Percentiles rank a stretch among this genome's conserved stretches.
phyloP scores from a whole-genome alignment of 2,113 vertebrate species.

The Lepisosteus oculatus region DNA sequence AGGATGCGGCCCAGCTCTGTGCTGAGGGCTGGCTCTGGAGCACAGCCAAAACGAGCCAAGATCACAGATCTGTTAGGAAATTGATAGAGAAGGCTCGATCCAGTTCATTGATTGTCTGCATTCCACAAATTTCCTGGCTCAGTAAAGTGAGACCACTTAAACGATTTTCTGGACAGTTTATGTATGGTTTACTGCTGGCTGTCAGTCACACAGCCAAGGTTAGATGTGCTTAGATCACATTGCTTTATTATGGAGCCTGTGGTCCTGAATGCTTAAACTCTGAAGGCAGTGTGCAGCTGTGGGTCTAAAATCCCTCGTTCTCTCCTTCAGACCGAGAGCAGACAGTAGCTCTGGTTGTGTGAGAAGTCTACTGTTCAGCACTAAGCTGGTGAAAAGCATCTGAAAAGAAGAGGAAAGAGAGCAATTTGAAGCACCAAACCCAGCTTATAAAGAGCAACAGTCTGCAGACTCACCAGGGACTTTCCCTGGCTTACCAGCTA shows the following conservation, averaged over 20 bases:
- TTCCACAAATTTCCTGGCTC: slow-evolving; percentile 52
- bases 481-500: too few relatives aligned
- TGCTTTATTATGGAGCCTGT: slow-evolving; percentile 19
- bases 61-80: slow-evolving; percentile 41
- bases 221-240: slow-evolving; percentile 27
- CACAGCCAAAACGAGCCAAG: slow-evolving; percentile 10
- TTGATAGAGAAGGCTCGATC: slow-evolving; percentile 44
- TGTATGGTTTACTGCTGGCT: slow-evolving; percentile 29
- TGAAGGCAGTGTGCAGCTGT: background rate
- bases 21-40: background rate
- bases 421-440: too few relatives aligned
- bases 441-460: too few relatives aligned
- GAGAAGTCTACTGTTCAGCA: too few relatives aligned
- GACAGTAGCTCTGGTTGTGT: too few relatives aligned
- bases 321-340: too few relatives aligned
- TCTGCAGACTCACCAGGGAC: too few relatives aligned
- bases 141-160: slow-evolving; percentile 44
- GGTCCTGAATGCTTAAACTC: background rate
- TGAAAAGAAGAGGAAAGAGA: too few relatives aligned
- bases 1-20: background rate
- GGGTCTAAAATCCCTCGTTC: too few relatives aligned
- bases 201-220: slow-evolving; percentile 21
- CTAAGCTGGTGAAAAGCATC: too few relatives aligned
- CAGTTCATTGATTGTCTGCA: slow-evolving; percentile 45
- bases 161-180: slow-evolving; percentile 40